phyloP scores from a whole-genome alignment of 2,797 vertebrate species.

The Graptemys geographica region DNA sequence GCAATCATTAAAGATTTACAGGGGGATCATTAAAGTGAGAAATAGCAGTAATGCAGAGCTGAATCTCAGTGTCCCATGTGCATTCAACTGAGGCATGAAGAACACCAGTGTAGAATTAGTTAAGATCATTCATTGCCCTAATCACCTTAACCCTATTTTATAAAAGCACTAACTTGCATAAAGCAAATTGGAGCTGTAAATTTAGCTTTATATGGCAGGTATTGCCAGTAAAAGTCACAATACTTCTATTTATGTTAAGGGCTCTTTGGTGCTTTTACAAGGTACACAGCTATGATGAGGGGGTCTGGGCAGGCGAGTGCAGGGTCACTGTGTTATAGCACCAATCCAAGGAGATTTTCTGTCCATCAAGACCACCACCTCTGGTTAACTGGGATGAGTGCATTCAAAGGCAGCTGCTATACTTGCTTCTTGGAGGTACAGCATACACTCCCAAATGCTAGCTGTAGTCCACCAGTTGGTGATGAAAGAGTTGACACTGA shows the following conservation, averaged over 20 bases:
- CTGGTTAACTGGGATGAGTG: neutral
- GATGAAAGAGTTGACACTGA: neutral
- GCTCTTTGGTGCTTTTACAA: neutral
- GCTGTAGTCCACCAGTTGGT: neutral
- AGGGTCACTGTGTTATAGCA: rapidly evolving
- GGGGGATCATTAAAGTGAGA: slow-evolving; percentile 74
- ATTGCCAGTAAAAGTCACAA: neutral
- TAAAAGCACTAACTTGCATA: neutral
- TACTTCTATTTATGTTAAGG: rapidly evolving
- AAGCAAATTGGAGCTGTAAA: neutral
- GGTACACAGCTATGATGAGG: rapidly evolving
- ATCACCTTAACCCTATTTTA: slow-evolving; percentile 30
- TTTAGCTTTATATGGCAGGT: neutral
- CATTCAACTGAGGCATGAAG: slow-evolving; percentile 39
- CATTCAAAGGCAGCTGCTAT: neutral
- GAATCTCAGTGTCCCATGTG: slow-evolving; percentile 42
- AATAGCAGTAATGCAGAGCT: slow-evolving; percentile 59
- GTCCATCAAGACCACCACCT: neutral
- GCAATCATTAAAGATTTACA: slow-evolving; percentile 72
- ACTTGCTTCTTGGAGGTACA: neutral
- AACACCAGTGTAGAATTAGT: neutral
- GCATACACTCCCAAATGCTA: neutral
- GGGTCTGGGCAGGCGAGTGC: rapidly evolving
- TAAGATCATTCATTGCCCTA: neutral
- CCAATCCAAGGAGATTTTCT: neutral